Evolutionary conservation across 2,888 invertebrate species (phyloP).

Genomic region (Panzeria rudis): DNA sequence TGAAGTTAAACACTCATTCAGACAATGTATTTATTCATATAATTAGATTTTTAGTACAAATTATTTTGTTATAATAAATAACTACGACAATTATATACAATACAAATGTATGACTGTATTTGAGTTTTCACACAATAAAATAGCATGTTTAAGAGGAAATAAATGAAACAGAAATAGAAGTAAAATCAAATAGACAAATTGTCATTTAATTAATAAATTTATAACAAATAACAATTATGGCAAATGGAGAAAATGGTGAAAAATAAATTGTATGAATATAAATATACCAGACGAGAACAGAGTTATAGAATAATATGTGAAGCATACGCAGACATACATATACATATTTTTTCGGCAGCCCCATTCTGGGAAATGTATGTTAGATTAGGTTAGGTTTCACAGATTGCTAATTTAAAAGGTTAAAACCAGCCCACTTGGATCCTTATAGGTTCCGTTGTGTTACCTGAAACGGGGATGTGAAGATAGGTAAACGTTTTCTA

Average conservation of each 20-base stretch:
- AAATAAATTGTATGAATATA: not conserved
- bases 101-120: too few species aligned
- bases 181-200: conserved; percentile 61
- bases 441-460: too few species aligned
- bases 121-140: not conserved
- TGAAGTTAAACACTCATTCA: conserved; percentile 15
- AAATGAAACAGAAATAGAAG: not conserved
- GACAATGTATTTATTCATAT: conserved; percentile 21
- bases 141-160: not conserved
- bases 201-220: conserved; percentile 65
- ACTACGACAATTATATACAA: conserved; percentile 34
- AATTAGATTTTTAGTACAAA: conserved; percentile 57
- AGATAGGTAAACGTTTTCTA: too few species aligned
- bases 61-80: conserved; percentile 50
- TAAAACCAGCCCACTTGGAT: too few species aligned
- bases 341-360: not conserved
- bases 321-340: too few species aligned
- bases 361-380: too few species aligned
- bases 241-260: not conserved
- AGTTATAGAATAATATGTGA: too few species aligned
- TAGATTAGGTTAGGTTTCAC: too few species aligned
- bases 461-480: too few species aligned
- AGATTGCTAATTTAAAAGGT: too few species aligned
- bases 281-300: too few species aligned
- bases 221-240: conserved; percentile 41